Evolutionary conservation across 2,888 invertebrate genomes (phyloP).

Genomic region (Caenorhabditis sulstoni): DNA sequence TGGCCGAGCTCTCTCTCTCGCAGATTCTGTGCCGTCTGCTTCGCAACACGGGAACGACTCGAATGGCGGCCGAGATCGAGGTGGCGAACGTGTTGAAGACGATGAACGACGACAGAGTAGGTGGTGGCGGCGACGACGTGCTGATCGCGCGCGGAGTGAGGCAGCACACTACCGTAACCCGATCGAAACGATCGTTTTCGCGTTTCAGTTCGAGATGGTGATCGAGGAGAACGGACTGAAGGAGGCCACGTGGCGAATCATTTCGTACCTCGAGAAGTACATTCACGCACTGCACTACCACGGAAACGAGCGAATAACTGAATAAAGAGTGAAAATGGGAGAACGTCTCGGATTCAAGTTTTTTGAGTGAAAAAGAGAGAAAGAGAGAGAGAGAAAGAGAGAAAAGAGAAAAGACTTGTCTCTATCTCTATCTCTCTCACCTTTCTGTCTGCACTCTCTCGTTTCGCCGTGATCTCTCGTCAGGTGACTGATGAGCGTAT

Average conservation of each 20-base stretch:
- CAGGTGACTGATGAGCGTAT: conserved; percentile 32
- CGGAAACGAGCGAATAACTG: neutral
- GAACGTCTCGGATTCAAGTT: neutral
- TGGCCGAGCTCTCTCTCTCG: too few relatives aligned
- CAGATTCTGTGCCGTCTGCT: conserved; percentile 56
- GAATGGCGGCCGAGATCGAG: conserved; percentile 57
- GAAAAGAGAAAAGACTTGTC: conserved; percentile 9
- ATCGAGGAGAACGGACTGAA: conserved; percentile 69
- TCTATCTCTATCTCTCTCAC: conserved; percentile 28
- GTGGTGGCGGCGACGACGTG: conserved; percentile 44
- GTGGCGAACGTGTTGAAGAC: conserved; percentile 57
- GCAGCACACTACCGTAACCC: neutral
- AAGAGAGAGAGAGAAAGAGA: neutral
- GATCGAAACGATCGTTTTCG: too few relatives aligned
- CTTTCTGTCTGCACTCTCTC: conserved; percentile 27
- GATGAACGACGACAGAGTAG: conserved; percentile 62
- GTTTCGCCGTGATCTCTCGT: neutral
- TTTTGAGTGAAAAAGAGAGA: neutral
- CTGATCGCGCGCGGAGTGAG: conserved; percentile 53
- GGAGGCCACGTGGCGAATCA: conserved; percentile 65
- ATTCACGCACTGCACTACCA: conserved; percentile 60
- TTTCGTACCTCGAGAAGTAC: conserved; percentile 67
- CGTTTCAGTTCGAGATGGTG: conserved; percentile 62
- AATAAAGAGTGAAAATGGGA: neutral
- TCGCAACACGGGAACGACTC: conserved; percentile 53